These are phyloP conservation scores for Andrena bucephala DNA, from an alignment of 2,888 invertebrate species.

Conservation along the genomic window DNA sequence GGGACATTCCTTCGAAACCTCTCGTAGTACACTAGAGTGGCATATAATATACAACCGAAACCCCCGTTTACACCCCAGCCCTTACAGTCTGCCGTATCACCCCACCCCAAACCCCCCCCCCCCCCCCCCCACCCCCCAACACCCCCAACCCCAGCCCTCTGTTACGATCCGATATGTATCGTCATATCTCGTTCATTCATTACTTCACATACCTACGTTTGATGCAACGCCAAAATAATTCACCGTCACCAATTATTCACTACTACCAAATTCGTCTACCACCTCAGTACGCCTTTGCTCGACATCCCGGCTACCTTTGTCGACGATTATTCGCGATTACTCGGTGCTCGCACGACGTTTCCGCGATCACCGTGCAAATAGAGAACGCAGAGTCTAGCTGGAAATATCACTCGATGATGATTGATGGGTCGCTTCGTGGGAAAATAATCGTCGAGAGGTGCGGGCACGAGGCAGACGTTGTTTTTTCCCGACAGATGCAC, in stretches of 20 bases:
- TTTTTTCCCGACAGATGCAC: constrained; percentile 82
- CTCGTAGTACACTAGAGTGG: constrained; percentile 73
- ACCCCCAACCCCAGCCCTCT: constrained; percentile 41
- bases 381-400: neutral
- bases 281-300: constrained; percentile 68
- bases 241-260: constrained; percentile 64
- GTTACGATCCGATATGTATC: constrained; percentile 49
- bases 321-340: constrained; percentile 54
- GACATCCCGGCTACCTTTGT: constrained; percentile 48
- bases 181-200: constrained; percentile 63
- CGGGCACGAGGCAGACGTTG: constrained; percentile 67
- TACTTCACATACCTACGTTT: constrained; percentile 53
- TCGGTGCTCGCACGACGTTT: neutral
- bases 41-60: constrained; percentile 60
- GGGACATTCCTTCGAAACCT: constrained; percentile 58
- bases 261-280: constrained; percentile 55
- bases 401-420: neutral
- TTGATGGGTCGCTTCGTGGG: neutral
- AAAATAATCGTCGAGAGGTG: constrained; percentile 65
- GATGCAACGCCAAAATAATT: constrained; percentile 66
- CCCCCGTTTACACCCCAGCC: constrained; percentile 19
- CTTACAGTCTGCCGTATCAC: constrained; percentile 31
- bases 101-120: neutral
- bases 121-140: constrained; percentile 25
- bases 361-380: neutral